Evolutionary conservation across 2,888 invertebrate species (phyloP), one percentile per base, ranked within the genome.

Genomic region (Archaeoteleia sp.): DNA sequence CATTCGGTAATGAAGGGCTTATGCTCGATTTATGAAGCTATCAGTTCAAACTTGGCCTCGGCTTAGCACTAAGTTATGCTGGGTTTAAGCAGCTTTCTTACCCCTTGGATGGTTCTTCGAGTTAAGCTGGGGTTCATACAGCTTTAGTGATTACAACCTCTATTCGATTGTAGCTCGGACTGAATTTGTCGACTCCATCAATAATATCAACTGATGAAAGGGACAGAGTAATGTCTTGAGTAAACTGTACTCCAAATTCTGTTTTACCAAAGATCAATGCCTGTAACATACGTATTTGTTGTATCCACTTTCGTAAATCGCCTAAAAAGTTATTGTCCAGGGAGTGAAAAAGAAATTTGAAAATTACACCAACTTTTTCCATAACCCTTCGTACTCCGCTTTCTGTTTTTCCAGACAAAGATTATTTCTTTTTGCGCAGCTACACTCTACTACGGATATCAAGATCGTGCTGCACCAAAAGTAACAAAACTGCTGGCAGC

Each of bases 11-110:
- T 68, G 68, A 68, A 68, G 62, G 58, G 63, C 58, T 68, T 63
- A 63, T 60, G 58, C 60, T 60, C 63, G 63, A 68, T 68, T 68
- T 68, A 68, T 67, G 67, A 62, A 67, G 67, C 62, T 62, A 57
- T 67, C 67, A 62, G 53, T 57, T 46, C 42, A 43, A 67, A 67
- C 62, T 62, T 67, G 67, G 62, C 45, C 54, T 51, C 48, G 51
- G 63, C 68, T 68, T 63, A 68, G 54, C 67, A 48, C 35, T 54
- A 68, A 68, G 60, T 68, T 68, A 68, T 68, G 60, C 57, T 17
- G 60, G 60, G 25, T 68, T 63, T 63, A 63, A 68, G 63, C 54
- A 58, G 68, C 62, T 68, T 54, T 49, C 68, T 68, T 54, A 58
- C 39, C 58, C 58, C 53, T 58, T 51, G 46, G 60, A 48, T 67